Evolutionary conservation across 2,113 vertebrate genomes (phyloP), one percentile per base, ranked within the genome.

Genomic region (Boleophthalmus pectinirostris): DNA sequence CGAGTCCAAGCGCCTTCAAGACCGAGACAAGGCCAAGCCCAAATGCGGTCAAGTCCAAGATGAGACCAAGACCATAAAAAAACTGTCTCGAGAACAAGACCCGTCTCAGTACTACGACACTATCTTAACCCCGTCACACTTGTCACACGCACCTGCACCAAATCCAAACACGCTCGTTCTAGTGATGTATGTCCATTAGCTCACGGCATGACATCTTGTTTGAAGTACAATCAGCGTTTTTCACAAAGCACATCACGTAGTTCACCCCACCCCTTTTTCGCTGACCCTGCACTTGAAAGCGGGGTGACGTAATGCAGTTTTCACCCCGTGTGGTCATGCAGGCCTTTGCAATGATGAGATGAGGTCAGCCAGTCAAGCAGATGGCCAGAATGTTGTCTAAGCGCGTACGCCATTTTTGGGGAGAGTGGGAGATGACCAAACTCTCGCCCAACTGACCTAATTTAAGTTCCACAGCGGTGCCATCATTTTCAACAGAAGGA

Each of bases 331-430:
- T 75, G 74, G 83, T 86, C 85, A 79, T 82, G 74, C 74, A 82
- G 84, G 81, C 78, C 82, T 83, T 81, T 81, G 8, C 70, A 72
- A 73, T 70, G 78, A 85, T 85, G 82, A 29, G 87, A 87, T 90
- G 90, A 90, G 79, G 81, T 91, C 87, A 90, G 83, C 71, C 77
- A 75, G 73, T 43, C 74, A 56, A 77, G 89, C 89, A 87, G 78
- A 83, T 86, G 84, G 57, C 68, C 77, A 80, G 74, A 82, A 74
- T 57, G 75, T 81, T 84, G 80, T 82, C 69, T 85, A 68, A 82
- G 78, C 80, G 81, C 80, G 75, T 83, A 79, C 80, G 72, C 70
- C 70, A 51, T 38, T 64, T 64, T 64, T 64, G 20, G 63, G 33
- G 51, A 72, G 25, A 23, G 24, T 61, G 71, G 3, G 33, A 0